Evolutionary conservation across 1,140 invertebrate species (phyloP).

Genomic region (Plectrocnemia conspersa): DNA sequence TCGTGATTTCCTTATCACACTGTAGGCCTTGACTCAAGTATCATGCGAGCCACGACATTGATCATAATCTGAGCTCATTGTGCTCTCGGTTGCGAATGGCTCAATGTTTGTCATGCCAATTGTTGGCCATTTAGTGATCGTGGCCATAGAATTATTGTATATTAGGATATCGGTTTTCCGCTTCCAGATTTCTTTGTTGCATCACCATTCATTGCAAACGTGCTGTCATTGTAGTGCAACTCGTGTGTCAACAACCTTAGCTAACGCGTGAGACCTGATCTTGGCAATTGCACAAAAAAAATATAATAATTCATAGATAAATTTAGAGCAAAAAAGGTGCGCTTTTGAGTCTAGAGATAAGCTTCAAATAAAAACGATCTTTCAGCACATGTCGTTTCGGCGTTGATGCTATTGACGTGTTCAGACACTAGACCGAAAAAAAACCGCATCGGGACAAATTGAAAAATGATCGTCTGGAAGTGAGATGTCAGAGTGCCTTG

Average conservation of each 20-base stretch:
- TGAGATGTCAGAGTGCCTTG: background rate
- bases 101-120: conserved; percentile 30
- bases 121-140: conserved; percentile 32
- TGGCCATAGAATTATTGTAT: conserved; percentile 31
- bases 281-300: no score
- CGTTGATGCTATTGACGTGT: conserved; percentile 6
- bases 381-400: conserved; percentile 9
- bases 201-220: conserved; percentile 21
- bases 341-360: no score
- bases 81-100: conserved; percentile 22
- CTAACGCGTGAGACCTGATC: no score
- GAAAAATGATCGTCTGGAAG: conserved; percentile 16
- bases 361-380: no score
- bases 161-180: conserved; percentile 35
- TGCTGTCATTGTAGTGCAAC: conserved; percentile 28
- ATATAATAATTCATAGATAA: no score
- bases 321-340: no score
- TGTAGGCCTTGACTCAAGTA: conserved; percentile 22
- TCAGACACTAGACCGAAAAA: conserved; percentile 8
- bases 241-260: conserved; percentile 31
- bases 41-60: conserved; percentile 24
- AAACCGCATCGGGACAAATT: background rate
- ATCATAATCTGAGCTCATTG: conserved; percentile 28
- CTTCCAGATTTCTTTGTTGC: conserved; percentile 30
- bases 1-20: conserved; percentile 1